These are phyloP conservation scores for Barypeithes pellucidus DNA, from an alignment of 2,888 invertebrate genomes.

Conservation along the genomic window DNA sequence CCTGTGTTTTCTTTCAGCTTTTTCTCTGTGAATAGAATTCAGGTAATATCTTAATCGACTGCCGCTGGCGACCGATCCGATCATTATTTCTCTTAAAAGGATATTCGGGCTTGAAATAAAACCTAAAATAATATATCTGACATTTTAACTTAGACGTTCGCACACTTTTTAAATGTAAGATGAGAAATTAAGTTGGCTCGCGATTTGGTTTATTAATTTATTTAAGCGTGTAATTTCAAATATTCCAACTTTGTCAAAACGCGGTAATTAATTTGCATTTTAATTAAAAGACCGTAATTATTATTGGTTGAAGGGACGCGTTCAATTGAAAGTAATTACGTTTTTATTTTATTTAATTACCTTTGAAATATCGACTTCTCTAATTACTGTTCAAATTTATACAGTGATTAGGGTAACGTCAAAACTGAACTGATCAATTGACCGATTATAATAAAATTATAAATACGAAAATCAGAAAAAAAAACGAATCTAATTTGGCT, in stretches of 20 bases:
- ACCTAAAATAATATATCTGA: no score
- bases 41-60: no score
- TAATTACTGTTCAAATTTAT: background rate
- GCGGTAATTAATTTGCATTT: constrained; percentile 10
- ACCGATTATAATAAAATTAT: no score
- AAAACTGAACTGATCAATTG: background rate
- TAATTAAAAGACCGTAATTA: constrained; percentile 10
- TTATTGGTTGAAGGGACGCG: background rate
- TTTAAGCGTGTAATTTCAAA: background rate
- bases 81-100: no score
- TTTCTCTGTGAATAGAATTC: no score
- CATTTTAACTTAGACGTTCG: no score
- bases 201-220: background rate
- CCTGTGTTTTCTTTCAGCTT: no score
- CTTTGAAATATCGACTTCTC: background rate
- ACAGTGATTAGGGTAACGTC: background rate
- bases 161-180: background rate
- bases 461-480: no score
- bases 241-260: constrained; percentile 11
- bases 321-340: constrained; percentile 4
- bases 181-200: background rate
- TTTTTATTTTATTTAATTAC: background rate
- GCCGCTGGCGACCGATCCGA: no score
- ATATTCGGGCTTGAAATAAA: no score
- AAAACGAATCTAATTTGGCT: no score